Percentiles rank a stretch among this genome's conserved stretches.
Conservation (phyloP, 2,113 vertebrate species). For the Genyomyrus donnyi region DNA sequence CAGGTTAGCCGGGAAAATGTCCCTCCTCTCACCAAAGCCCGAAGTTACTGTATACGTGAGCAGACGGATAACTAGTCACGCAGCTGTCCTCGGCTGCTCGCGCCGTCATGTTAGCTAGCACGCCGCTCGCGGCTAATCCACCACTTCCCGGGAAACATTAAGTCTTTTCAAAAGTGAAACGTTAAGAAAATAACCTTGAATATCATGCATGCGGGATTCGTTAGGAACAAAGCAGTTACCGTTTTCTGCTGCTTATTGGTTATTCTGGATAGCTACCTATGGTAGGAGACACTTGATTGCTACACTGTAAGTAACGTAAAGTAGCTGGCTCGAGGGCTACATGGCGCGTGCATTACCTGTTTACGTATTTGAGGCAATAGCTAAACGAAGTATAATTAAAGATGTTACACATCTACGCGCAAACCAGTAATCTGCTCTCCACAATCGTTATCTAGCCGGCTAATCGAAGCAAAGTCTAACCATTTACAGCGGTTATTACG, state of each 20-base stretch:
- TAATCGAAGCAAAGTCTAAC: background rate
- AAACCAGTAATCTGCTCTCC: background rate
- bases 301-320: constrained; percentile 37
- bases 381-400: background rate
- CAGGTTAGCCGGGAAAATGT: background rate
- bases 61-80: background rate
- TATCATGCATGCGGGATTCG: background rate
- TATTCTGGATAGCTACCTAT: background rate
- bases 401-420: background rate
- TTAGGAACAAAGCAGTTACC: background rate
- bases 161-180: background rate
- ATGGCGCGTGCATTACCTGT: background rate
- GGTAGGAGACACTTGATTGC: constrained; percentile 27
- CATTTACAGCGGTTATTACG: background rate
- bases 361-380: background rate
- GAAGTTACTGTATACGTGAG: background rate
- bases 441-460: background rate
- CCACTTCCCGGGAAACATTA: background rate
- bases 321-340: constrained; percentile 25
- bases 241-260: background rate
- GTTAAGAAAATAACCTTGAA: background rate
- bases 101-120: background rate
- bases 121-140: background rate
- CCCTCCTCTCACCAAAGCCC: background rate
- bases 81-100: background rate